Conservation (phyloP, 1,140 invertebrate species). For the Chelonus insularis region DNA sequence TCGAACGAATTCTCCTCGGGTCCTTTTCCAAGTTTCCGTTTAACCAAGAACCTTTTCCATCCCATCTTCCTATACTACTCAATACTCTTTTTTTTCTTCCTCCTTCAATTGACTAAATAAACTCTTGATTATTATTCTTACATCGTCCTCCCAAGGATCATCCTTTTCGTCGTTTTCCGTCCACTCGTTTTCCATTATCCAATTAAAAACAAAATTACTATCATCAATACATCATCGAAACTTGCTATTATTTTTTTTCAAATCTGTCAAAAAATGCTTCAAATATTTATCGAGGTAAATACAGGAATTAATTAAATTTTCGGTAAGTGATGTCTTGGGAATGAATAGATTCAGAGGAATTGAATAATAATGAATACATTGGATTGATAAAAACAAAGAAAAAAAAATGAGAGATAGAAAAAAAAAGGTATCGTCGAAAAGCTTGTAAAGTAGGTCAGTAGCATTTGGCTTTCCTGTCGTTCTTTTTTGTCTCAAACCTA, state of each 20-base stretch:
- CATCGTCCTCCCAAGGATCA: conserved; percentile 19
- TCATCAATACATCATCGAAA: neutral
- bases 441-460: conserved; percentile 38
- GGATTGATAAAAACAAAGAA: too few relatives aligned
- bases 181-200: conserved; percentile 4
- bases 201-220: conserved; percentile 23
- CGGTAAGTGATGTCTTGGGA: too few relatives aligned
- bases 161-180: too few relatives aligned
- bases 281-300: too few relatives aligned
- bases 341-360: too few relatives aligned
- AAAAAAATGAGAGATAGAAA: neutral
- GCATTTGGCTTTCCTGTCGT: conserved; percentile 25
- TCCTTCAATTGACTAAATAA: conserved; percentile 14
- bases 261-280: too few relatives aligned
- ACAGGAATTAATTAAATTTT: too few relatives aligned
- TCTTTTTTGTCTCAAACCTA: neutral
- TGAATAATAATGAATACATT: too few relatives aligned
- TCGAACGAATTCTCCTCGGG: conserved; percentile 18
- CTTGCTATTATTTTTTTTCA: neutral
- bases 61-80: neutral
- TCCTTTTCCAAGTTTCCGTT: neutral
- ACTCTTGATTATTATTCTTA: conserved; percentile 32
- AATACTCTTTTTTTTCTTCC: too few relatives aligned
- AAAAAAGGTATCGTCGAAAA: neutral
- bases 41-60: conserved; percentile 8